phyloP scores from a whole-genome alignment of 37 sponge, comb jelly and placozoan species.

The Ephydatia muelleri region DNA sequence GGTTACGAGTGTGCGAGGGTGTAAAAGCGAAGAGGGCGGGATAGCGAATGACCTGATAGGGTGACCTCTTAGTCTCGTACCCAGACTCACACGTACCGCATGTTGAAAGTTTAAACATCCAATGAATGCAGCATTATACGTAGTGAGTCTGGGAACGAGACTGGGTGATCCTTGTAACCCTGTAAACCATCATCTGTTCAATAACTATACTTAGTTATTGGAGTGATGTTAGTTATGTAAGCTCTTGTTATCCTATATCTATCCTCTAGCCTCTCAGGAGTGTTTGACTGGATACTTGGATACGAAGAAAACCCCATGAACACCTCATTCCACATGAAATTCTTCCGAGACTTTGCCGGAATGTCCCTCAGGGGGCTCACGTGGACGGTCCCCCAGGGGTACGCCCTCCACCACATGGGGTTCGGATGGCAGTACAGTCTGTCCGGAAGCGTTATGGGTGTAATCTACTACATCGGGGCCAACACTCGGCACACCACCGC shows the following conservation, averaged over 20 bases:
- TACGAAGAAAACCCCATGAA: slow-evolving; percentile 33
- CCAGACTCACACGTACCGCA: too few species aligned
- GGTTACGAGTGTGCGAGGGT: too few species aligned
- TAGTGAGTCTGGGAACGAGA: too few species aligned
- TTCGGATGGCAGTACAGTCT: slow-evolving; percentile 89
- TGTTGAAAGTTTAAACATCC: too few species aligned
- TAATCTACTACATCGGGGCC: slow-evolving; percentile 59
- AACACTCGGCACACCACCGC: not conserved
- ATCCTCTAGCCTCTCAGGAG: slow-evolving; percentile 60
- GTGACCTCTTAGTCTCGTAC: too few species aligned
- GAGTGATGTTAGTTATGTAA: too few species aligned
- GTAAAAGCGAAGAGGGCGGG: too few species aligned
- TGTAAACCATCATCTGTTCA: too few species aligned
- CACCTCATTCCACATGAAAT: slow-evolving; percentile 19
- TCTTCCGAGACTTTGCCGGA: slow-evolving; percentile 72
- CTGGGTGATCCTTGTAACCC: too few species aligned
- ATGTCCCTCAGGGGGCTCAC: slow-evolving; percentile 83
- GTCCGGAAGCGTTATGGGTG: slow-evolving; percentile 76
- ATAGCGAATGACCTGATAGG: too few species aligned
- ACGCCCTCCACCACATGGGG: slow-evolving; percentile 68
- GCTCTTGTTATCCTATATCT: not conserved
- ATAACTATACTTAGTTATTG: too few species aligned
- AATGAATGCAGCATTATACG: too few species aligned
- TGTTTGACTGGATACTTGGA: slow-evolving; percentile 82
- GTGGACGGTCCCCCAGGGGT: slow-evolving; percentile 88